Base-by-base conservation (phyloP, 2,888 invertebrate genomes). In the Coenonympha arcania region DNA sequence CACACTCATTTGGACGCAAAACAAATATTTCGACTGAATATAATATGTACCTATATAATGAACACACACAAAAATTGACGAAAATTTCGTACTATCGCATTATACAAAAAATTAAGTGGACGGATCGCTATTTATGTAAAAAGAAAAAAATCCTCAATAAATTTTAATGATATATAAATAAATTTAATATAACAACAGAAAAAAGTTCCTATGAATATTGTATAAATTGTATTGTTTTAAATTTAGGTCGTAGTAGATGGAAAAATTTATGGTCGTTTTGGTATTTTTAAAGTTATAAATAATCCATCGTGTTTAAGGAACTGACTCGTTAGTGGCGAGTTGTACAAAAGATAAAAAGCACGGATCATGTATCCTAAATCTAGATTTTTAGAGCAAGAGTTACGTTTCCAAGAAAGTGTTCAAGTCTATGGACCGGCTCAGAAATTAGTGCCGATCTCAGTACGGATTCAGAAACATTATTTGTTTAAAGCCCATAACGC, bases 201-300 rank as follows among this genome's bases (percentile, higher is more conserved):
- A 53, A 82, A 85, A 86, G 86, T 86, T 85, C 86, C 86, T 86
- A 86, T 85, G 80, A 83, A 83, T 83, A 83, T 83, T 85, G 83
- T 85, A 84, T 85, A 84, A 84, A 85, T 76, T 72, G 82, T 85
- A 84, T 85, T 85, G 79, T 85, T 82, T 85, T 84, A 84, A 85
- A 82, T 84, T 85, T 85, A 85, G 86, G 79, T 83, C 82, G 79
- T 85, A 85, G 82, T 81, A 82, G 82, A 83, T 73, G 80, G 78
- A 79, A 83, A 84, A 85, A 81, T 79, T 84, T 84, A 84, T 82
- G 79, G 75, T 80, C 74, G 84, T 86, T 45, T 86, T 80, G 85
- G 85, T 76, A 84, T 81, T 82, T 83, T 84, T 83, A 84, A 85
- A 82, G 81, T 81, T 84, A 83, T 82, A 75, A 79, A 76, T 71